A percentile compares a stretch with the other conserved stretches of the same genome.
phyloP scores from a whole-genome alignment of 2,113 vertebrate species.

The Turdus rufiventris region DNA sequence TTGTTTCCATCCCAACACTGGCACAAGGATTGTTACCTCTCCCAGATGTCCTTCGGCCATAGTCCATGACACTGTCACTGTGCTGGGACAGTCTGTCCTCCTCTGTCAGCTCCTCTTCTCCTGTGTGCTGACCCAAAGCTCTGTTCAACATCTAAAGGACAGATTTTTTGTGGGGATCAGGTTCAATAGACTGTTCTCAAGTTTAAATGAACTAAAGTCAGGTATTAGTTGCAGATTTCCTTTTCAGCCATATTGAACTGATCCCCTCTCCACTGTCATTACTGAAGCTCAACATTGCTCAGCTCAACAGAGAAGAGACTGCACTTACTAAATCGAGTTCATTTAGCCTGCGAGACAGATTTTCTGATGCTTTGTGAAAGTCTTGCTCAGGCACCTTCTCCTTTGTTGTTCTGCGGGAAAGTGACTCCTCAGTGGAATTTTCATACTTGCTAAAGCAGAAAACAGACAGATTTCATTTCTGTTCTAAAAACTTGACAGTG shows the following conservation, averaged over 20 bases:
- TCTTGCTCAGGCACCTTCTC: conserved; percentile 77
- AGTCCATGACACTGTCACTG: conserved; percentile 84
- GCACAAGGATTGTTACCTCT: conserved; percentile 65
- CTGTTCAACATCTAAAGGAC: conserved; percentile 83
- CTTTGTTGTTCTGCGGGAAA: conserved; percentile 62
- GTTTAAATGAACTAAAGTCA: background rate
- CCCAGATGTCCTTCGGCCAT: conserved; percentile 42
- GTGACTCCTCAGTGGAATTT: conserved; percentile 35
- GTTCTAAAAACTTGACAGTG: background rate
- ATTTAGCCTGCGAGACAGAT: conserved; percentile 80
- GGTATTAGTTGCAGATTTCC: background rate
- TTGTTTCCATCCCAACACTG: background rate
- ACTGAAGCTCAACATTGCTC: background rate
- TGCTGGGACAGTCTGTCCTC: conserved; percentile 83
- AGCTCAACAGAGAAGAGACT: background rate
- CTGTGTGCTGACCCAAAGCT: conserved; percentile 70
- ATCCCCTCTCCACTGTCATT: background rate
- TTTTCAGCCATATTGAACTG: background rate
- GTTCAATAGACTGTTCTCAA: background rate
- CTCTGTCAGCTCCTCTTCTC: conserved; percentile 62
- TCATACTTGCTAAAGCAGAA: background rate
- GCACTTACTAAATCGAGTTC: conserved; percentile 84
- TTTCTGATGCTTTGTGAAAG: conserved; percentile 81
- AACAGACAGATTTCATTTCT: background rate
- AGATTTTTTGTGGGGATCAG: background rate